Percentiles rank a stretch among this genome's conserved stretches.
These are phyloP conservation scores for Bambusicola thoracicus DNA, from an alignment of 2,113 vertebrate genomes.

Conservation along the genomic window DNA sequence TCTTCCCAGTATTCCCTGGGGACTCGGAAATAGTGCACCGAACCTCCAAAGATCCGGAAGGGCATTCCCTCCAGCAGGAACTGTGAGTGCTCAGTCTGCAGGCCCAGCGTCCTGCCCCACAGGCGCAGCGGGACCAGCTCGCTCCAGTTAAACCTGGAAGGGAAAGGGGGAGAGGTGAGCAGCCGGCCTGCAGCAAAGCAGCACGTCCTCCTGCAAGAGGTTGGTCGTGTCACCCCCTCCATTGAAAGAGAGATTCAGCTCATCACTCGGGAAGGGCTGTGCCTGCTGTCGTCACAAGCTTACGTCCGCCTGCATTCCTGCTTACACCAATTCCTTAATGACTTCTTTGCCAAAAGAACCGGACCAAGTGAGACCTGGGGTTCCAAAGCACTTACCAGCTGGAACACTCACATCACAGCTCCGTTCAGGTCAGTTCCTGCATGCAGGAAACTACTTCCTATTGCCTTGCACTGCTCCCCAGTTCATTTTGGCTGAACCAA, in stretches of 20 bases:
- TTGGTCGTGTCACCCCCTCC: background rate
- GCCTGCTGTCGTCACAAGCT: background rate
- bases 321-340: background rate
- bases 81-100: constrained; percentile 78
- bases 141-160: constrained; percentile 66
- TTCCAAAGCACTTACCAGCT: background rate
- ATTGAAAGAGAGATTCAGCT: background rate
- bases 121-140: constrained; percentile 43
- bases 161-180: background rate
- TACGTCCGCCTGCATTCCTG: background rate
- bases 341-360: background rate
- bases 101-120: constrained; percentile 70
- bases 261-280: background rate
- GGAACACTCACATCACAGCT: background rate
- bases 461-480: background rate
- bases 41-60: constrained; percentile 85
- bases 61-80: constrained; percentile 82
- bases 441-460: background rate
- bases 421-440: fast-evolving
- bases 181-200: no score
- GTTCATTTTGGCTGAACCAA: background rate
- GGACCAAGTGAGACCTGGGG: background rate
- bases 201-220: background rate
- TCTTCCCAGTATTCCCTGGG: constrained; percentile 91
- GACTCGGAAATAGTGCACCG: constrained; percentile 90